Conservation (phyloP, 1,140 invertebrate genomes). For the Apis laboriosa region DNA sequence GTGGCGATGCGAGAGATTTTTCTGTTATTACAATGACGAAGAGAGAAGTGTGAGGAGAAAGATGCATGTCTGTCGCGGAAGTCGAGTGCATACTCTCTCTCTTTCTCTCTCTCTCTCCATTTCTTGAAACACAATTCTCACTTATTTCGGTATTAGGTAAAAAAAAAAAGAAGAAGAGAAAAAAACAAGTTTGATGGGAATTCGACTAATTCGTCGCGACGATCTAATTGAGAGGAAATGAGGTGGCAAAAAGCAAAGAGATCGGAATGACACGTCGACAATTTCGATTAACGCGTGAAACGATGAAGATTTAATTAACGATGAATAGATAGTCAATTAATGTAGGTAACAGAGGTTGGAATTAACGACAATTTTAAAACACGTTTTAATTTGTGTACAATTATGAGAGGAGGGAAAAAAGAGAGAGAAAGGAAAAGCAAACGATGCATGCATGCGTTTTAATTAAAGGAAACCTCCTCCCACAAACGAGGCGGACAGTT, state of each 20-base stretch:
- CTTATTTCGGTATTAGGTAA: too few relatives aligned
- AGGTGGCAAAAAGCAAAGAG: too few relatives aligned
- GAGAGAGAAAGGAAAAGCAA: background rate
- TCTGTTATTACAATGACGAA: conserved; percentile 23
- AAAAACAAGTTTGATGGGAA: background rate
- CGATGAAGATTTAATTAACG: background rate
- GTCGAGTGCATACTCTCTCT: too few relatives aligned
- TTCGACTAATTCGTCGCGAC: background rate
- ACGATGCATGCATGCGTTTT: background rate
- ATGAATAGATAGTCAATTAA: background rate
- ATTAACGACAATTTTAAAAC: background rate
- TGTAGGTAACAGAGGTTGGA: background rate
- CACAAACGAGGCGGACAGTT: background rate
- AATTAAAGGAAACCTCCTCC: conserved; percentile 5
- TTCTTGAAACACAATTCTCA: too few relatives aligned
- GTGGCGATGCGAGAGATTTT: conserved; percentile 16
- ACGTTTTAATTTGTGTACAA: background rate
- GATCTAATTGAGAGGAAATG: background rate
- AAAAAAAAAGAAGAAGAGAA: too few relatives aligned
- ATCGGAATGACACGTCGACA: background rate
- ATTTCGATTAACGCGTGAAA: background rate
- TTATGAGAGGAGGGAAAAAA: background rate
- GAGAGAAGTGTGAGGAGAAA: background rate
- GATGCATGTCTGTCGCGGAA: too few relatives aligned
- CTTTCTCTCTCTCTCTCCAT: too few relatives aligned